These are phyloP conservation scores for Nephrotoma guestfalica DNA, from an alignment of 2,888 invertebrate genomes.

Conservation along the genomic window DNA sequence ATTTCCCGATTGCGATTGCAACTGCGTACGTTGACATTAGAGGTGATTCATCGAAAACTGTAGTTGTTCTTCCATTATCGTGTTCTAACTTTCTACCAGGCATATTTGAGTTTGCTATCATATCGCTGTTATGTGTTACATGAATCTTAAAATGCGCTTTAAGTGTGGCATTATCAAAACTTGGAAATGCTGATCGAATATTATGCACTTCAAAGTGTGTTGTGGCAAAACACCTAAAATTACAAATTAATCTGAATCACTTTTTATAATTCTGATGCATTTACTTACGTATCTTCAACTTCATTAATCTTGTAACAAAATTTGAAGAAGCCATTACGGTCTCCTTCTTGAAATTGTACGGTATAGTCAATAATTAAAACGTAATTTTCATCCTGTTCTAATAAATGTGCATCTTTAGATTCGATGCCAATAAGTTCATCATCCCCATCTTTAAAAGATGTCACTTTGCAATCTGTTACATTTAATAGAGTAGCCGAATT, in stretches of 20 bases:
- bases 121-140: neutral
- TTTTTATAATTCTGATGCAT: neutral
- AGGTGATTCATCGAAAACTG: neutral
- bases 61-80: too few species aligned
- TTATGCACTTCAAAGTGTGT: neutral
- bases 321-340: neutral
- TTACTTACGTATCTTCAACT: neutral
- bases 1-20: neutral
- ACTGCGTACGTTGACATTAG: neutral
- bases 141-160: neutral
- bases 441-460: neutral
- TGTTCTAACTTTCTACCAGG: neutral
- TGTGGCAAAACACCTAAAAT: neutral
- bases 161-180: neutral
- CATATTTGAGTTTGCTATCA: neutral
- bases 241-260: neutral
- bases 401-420: neutral
- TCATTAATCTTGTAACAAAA: neutral
- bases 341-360: neutral
- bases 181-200: neutral
- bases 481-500: neutral
- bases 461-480: neutral
- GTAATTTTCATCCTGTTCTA: neutral
- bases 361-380: neutral
- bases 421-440: neutral